A percentile compares a stretch with the other conserved stretches of the same genome.
These are phyloP conservation scores for Prunella himalayana DNA, from an alignment of 2,113 vertebrate genomes.

Conservation along the genomic window DNA sequence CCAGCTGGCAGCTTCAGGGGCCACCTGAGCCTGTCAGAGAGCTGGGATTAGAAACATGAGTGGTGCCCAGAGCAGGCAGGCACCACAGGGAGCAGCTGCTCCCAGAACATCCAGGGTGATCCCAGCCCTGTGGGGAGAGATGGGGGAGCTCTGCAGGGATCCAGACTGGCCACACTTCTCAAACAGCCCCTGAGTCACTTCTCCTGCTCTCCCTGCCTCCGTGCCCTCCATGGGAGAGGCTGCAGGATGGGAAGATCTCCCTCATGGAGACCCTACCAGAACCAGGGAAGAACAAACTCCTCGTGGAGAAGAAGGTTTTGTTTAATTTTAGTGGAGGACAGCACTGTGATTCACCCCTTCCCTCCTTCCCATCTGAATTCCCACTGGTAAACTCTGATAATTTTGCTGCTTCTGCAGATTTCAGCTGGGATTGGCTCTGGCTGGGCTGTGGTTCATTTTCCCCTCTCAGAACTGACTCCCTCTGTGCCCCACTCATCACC, in stretches of 20 bases:
- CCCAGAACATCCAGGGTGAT: neutral
- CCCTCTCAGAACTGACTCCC: neutral
- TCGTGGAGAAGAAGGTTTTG: accelerated
- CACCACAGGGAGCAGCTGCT: neutral
- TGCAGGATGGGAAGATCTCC: neutral
- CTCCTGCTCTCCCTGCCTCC: neutral
- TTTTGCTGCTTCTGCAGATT: neutral
- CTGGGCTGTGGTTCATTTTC: neutral
- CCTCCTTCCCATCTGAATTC: neutral
- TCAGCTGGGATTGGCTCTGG: neutral
- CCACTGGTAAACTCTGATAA: neutral
- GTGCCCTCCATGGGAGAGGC: neutral
- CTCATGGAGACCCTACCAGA: neutral
- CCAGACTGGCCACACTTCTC: neutral
- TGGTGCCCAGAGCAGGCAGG: neutral
- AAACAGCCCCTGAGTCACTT: neutral
- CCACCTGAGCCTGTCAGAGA: neutral
- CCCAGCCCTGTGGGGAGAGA: neutral
- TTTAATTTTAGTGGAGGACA: neutral
- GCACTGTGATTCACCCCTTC: neutral
- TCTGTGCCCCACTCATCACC: neutral
- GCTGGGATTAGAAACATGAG: neutral
- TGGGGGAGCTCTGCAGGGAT: neutral
- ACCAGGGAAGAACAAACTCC: neutral
- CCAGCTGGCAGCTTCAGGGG: neutral